These are phyloP conservation scores for Pygathrix nemaeus DNA, from an alignment of 2,113 vertebrate species.

Conservation along the genomic window DNA sequence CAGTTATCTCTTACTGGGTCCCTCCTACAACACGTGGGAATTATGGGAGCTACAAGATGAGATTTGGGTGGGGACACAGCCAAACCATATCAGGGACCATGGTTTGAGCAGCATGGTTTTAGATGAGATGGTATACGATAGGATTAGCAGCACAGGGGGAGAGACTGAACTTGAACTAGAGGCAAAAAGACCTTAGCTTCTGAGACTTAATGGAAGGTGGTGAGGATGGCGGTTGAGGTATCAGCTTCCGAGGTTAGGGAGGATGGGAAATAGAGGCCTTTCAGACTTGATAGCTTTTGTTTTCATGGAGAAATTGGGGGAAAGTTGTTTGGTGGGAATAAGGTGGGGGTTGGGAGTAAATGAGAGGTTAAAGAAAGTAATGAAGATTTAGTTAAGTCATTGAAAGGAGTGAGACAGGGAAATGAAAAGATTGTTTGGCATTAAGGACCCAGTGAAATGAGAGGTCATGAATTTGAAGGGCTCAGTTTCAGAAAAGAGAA, in stretches of 20 bases:
- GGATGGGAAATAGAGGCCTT: background rate
- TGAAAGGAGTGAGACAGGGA: background rate
- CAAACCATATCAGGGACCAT: background rate
- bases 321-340: background rate
- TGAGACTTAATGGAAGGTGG: background rate
- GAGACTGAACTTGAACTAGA: background rate
- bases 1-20: too few species aligned
- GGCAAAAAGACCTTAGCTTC: background rate
- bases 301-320: constrained; percentile 1
- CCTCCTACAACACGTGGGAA: too few species aligned
- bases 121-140: background rate
- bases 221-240: background rate
- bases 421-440: background rate
- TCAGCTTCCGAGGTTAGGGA: background rate
- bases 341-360: background rate
- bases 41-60: too few species aligned
- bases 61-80: too few species aligned
- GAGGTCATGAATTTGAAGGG: background rate
- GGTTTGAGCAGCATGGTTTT: background rate
- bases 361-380: background rate
- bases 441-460: background rate
- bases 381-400: background rate
- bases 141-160: background rate
- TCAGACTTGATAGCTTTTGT: background rate
- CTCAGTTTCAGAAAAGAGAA: background rate